Base-by-base conservation (phyloP, 2,113 vertebrate genomes). In the Scopus umbretta region DNA sequence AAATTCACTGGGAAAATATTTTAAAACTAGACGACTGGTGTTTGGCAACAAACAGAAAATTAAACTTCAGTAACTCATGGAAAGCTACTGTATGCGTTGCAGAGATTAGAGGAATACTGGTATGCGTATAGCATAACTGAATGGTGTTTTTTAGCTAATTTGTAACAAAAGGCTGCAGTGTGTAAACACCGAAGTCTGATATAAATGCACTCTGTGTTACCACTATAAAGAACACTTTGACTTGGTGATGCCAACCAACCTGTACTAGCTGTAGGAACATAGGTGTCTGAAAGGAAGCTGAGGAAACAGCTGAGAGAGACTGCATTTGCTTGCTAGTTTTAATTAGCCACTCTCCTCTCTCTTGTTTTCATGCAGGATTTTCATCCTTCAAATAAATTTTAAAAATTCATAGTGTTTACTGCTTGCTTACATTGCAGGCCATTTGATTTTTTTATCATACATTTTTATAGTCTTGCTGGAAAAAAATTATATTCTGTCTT, bases 331-430 rank as follows among this genome's bases (percentile, higher is more conserved):
- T 11, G 34, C 87, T 29, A 47, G 47, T 58, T 92, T 94, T 96
- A 97, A 95, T 96, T 94, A 92, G 83, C 66, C 52, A 7, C 72
- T 89, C 72, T 86, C 36, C 30, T 61, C 56, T n/a, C 91, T 89
- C 67, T 88, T 88, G 70, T 91, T 89, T 74, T 96, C 83, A 76
- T 27, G 73, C 80, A 89, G 65, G 62, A 66, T 95, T 94, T 87
- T 89, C 82, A 94, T 86, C 88, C 85, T 94, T 96, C 93, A 95
- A 82, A 96, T 20, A 29, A 19, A 13, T 68, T 94, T 94, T 66
- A 94, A 95, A 96, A 96, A 95, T 94, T 94, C 83, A 92, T 95
- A 79, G 47, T 95, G 91, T 94, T 94, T 96, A 89, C 86, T 87
- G 88, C 83, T 94, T 72, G 66, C 68, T 94, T 66, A 19, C 49